phyloP scores from a whole-genome alignment of 1,140 invertebrate genomes.

The Drosophila takahashii region DNA sequence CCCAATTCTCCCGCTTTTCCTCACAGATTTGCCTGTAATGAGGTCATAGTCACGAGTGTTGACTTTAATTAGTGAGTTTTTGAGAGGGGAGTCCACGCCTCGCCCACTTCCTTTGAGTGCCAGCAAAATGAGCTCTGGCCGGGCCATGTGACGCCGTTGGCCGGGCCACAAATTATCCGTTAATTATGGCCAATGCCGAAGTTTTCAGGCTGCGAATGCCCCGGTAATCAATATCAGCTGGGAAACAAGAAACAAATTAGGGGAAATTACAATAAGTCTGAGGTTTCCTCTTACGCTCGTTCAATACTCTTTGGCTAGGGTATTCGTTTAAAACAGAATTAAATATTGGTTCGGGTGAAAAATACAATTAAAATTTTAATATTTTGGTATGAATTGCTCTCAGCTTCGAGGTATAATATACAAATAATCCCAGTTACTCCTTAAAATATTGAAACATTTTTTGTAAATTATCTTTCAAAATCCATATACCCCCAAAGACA shows the following conservation, averaged over 20 bases:
- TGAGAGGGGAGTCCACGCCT: conserved; percentile 6
- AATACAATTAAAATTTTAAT: too few species aligned
- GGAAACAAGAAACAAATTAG: conserved; percentile 19
- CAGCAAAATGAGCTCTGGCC: conserved; percentile 30
- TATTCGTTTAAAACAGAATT: neutral
- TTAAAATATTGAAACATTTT: too few species aligned
- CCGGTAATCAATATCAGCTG: conserved; percentile 33
- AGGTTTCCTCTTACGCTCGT: neutral
- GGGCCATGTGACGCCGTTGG: conserved; percentile 44
- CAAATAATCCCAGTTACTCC: too few species aligned
- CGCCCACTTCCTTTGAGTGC: conserved; percentile 28
- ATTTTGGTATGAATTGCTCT: too few species aligned
- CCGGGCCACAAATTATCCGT: conserved; percentile 58
- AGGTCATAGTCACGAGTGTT: conserved; percentile 81
- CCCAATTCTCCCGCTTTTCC: neutral
- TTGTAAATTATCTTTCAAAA: too few species aligned
- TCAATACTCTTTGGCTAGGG: neutral
- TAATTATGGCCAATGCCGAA: conserved; percentile 51
- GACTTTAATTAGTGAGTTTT: conserved; percentile 77
- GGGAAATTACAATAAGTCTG: conserved; percentile 5
- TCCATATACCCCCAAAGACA: neutral
- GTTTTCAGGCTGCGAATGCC: neutral
- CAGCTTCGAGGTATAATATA: neutral
- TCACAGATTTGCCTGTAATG: conserved; percentile 74
- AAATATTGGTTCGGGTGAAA: neutral